Evolutionary conservation across 2,797 vertebrate genomes (phyloP), one percentile per base, ranked within the genome.

Genomic region (Aulostomus chinensis): DNA sequence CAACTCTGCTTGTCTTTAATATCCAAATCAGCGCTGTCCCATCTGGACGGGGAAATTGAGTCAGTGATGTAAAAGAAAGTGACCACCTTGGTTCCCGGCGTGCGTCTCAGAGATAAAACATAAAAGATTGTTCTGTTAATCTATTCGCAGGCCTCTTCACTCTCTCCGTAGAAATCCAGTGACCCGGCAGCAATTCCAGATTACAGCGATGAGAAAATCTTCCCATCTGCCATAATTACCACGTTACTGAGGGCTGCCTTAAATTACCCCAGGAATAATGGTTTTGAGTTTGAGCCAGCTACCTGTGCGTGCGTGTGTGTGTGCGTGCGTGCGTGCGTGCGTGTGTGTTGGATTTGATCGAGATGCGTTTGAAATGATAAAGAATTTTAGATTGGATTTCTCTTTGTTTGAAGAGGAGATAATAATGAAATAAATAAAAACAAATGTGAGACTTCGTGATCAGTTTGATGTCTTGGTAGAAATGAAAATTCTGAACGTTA

Each of bases 91-190:
- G 47, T 78, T 85, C 68, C 72, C 76, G 70, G 84, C 61, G 46
- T 91, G 91, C 35, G 68, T 84, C 82, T 63, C 50, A 14, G 76
- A 89, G 91, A 93, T 93, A 92, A 93, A 92, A 88, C 84, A 86
- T 89, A 81, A 86, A 89, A 87, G 86, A 87, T 81, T 77, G 80
- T 68, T 67, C 58, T 47, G 66, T 72, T 91, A 89, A 91, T 91
- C 84, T 88, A 66, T 61, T 86, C 80, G 70, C 45, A 59, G 73
- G 65, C 80, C 76, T 82, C 65, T 70, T 66, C 64, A 29, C 55
- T 51, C 59, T 64, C 58, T 38, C 71, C 2, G 61, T 43, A 63
- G 71, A 83, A 69, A 79, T 68, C 60, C 87, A 73, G 70, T 34
- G 81, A 92, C 88, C 88, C 83, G 17, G 84, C 86, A 88, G 83